Evolutionary conservation across 2,113 vertebrate species (phyloP).

Genomic region (Pelvicachromis taeniatus): DNA sequence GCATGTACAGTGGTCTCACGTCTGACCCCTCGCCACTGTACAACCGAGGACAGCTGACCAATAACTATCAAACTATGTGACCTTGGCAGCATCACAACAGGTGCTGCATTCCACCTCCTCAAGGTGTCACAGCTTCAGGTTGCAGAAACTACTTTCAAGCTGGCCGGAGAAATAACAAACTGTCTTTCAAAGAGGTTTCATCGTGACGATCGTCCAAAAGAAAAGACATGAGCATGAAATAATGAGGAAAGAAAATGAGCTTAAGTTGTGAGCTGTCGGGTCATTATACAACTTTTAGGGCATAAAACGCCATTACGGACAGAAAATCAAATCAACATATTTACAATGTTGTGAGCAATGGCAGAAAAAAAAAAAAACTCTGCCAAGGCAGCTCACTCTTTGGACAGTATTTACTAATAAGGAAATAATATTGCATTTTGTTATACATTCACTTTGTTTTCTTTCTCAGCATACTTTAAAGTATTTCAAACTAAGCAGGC

Average conservation of each 20-base stretch:
- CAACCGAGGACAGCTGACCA: constrained; percentile 13
- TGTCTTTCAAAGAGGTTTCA: background rate
- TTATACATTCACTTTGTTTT: background rate
- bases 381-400: background rate
- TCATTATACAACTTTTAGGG: background rate
- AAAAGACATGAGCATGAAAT: background rate
- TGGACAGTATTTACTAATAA: background rate
- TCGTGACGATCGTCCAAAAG: background rate
- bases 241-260: background rate
- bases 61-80: constrained; percentile 35
- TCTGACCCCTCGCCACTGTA: constrained; percentile 39
- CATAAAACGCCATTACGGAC: background rate
- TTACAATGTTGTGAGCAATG: background rate
- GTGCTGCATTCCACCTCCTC: background rate
- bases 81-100: constrained; percentile 16
- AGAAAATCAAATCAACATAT: background rate
- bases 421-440: background rate
- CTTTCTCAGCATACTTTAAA: background rate
- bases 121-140: background rate
- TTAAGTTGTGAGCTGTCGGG: background rate
- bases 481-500: background rate
- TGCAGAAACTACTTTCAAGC: background rate
- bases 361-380: background rate
- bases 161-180: fast-evolving
- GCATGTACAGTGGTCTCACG: constrained; percentile 39